phyloP scores from a whole-genome alignment of 2,113 vertebrate species.

The Mirounga angustirostris region DNA sequence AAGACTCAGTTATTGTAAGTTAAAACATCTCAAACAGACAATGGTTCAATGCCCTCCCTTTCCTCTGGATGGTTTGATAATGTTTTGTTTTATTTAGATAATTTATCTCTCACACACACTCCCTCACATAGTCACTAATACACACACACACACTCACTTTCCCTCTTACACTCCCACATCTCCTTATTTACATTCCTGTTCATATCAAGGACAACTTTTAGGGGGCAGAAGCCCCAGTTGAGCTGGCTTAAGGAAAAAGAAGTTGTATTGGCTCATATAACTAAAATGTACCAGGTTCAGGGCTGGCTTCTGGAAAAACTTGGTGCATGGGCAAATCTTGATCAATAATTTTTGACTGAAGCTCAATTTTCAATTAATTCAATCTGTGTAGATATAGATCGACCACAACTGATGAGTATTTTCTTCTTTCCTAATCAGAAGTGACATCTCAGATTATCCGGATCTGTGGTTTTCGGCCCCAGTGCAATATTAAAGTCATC shows the following conservation, averaged over 20 bases:
- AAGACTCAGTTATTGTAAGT: background rate
- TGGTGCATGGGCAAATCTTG: background rate
- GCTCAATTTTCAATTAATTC: background rate
- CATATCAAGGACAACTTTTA: background rate
- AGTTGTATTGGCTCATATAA: background rate
- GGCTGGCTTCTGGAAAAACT: background rate
- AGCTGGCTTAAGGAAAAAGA: background rate
- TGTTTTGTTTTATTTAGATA: background rate
- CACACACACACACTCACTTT: background rate
- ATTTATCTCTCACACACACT: background rate
- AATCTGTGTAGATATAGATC: background rate
- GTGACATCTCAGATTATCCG: background rate
- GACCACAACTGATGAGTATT: background rate
- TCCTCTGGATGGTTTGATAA: background rate
- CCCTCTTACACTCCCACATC: background rate
- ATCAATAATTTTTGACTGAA: background rate
- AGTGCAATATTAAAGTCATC: background rate
- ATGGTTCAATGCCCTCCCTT: background rate
- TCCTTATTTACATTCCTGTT: background rate
- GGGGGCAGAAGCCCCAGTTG: background rate
- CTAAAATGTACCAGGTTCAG: background rate
- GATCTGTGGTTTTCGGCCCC: background rate
- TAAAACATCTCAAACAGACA: background rate
- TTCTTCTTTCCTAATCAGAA: background rate
- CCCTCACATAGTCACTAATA: background rate